Base-by-base conservation (phyloP, 2,888 invertebrate genomes). In the Tricholauxania praeusta region DNA sequence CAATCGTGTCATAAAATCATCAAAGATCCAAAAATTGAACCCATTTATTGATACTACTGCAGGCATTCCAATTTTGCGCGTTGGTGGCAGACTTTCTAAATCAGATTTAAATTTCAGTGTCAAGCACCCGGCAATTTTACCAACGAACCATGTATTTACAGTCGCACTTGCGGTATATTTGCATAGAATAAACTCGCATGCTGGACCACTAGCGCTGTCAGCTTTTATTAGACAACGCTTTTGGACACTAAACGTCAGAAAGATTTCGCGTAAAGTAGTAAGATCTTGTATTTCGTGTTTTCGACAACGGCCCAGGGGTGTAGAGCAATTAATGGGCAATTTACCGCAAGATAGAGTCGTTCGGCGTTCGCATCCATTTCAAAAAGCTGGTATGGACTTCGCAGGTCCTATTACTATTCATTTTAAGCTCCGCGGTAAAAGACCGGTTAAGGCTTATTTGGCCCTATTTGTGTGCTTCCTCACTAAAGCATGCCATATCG, bases 381-480 rank as follows among this genome's bases (percentile, higher is more conserved):
- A 7, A 22, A 39, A 47, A 14, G 49, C 55, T 17, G 74, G 72
- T 7, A 39, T 75, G 12, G 74, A 71, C 51, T 72, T 69, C 17
- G 73, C 73, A 55, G 73, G 74, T 3, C 76, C 76, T 4, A 32
- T 74, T 3, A 47, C 12, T 12, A 71, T 70, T 64, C 69, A 70
- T 15, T 65, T 62, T 28, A 67, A 72, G 2, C 3, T 65, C 6
- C 51, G 72, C 52, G 74, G 73, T 12, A 55, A 52, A 47, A 51
- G 65, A 8, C 73, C 70, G 3, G 17, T 49, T 28, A 78, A 77
- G 67, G 67, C 72, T 0, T 78, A 74, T 68, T 48, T 75, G 8
- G 73, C 68, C n/a, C n/a, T n/a, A n/a, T n/a, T n/a, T n/a, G n/a
- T n/a, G n/a, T n/a, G n/a, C n/a, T n/a, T n/a, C n/a, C n/a, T n/a